Percentiles rank a stretch among this genome's conserved stretches.
These are phyloP conservation scores for Gymnothorax reevesii DNA, from an alignment of 2,797 vertebrate genomes.

Conservation along the genomic window DNA sequence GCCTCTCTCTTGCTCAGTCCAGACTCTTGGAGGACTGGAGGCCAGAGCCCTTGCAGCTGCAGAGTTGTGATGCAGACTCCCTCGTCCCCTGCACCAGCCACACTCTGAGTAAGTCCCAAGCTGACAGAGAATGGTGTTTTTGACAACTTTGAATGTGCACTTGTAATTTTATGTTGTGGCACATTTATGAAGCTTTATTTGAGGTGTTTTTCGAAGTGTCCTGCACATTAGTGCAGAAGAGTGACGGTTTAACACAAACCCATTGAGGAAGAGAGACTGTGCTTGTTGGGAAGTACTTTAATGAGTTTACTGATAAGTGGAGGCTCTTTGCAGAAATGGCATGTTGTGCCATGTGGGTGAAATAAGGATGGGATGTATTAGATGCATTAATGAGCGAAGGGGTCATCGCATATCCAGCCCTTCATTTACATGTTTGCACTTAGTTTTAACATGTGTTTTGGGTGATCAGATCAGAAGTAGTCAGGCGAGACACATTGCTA, in stretches of 20 bases:
- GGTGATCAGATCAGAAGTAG: too few species aligned
- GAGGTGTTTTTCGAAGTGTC: not conserved
- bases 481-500: too few species aligned
- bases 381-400: not conserved
- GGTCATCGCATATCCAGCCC: not conserved
- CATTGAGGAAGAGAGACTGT: not conserved
- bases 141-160: not conserved
- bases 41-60: constrained; percentile 50
- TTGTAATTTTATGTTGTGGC: not conserved
- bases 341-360: not conserved
- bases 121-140: not conserved
- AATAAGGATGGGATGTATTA: not conserved
- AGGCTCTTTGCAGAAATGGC: not conserved
- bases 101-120: constrained; percentile 45
- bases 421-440: not conserved
- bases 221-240: not conserved
- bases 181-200: too few species aligned
- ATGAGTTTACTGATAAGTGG: not conserved
- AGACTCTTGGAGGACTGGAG: constrained; percentile 56
- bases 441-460: too few species aligned
- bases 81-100: constrained; percentile 45
- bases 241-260: not conserved
- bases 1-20: constrained; percentile 53
- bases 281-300: not conserved
- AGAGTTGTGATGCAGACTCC: constrained; percentile 40